phyloP scores from a whole-genome alignment of 1,140 invertebrate genomes.

The Drosophila malerkotliana region DNA sequence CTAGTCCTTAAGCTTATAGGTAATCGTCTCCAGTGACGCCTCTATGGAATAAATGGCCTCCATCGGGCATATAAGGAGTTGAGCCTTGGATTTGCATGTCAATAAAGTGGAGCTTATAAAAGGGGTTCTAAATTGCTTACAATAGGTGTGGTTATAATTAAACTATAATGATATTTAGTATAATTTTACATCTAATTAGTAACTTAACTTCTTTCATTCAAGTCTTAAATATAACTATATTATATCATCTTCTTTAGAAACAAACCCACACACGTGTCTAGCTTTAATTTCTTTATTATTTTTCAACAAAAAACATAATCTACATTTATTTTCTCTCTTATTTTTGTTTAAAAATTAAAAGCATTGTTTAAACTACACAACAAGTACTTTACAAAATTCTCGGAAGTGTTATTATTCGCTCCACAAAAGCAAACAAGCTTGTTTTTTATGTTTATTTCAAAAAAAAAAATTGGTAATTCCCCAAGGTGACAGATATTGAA shows the following conservation, averaged over 20 bases:
- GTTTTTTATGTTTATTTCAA: background rate
- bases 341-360: too few species aligned
- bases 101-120: background rate
- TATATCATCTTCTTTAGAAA: background rate
- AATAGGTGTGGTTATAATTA: background rate
- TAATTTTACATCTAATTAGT: slow-evolving; percentile 16
- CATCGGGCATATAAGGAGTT: slow-evolving; percentile 6
- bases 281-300: too few species aligned
- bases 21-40: slow-evolving; percentile 63
- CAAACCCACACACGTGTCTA: too few species aligned
- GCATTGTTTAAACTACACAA: too few species aligned
- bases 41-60: slow-evolving; percentile 35
- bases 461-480: background rate
- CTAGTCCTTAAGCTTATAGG: slow-evolving; percentile 29
- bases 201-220: background rate
- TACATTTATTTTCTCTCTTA: too few species aligned
- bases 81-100: slow-evolving; percentile 29
- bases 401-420: background rate
- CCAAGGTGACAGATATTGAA: background rate
- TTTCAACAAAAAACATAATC: too few species aligned
- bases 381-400: background rate
- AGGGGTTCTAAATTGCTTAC: too few species aligned
- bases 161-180: background rate
- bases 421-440: background rate
- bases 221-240: too few species aligned